These are phyloP conservation scores for Oreochromis niloticus DNA, from an alignment of 2,113 vertebrate species.

Conservation along the genomic window DNA sequence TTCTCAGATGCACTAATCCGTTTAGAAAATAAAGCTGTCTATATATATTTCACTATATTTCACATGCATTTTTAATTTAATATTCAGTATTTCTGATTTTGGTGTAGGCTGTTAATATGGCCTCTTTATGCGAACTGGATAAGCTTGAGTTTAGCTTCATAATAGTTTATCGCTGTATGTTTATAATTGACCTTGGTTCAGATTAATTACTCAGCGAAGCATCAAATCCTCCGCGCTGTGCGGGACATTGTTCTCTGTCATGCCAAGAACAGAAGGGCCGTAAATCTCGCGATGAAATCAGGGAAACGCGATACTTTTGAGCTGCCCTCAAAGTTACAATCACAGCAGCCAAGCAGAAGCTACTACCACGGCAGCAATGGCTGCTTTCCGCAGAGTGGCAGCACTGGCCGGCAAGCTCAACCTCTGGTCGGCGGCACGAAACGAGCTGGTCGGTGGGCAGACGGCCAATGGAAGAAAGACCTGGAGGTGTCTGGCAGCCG, in stretches of 20 bases:
- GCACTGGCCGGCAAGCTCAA: conserved; percentile 42
- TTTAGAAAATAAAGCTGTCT: neutral
- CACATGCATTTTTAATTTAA: neutral
- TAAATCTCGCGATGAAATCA: conserved; percentile 67
- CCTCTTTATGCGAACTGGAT: neutral
- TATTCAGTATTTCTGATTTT: neutral
- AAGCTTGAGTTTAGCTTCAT: neutral
- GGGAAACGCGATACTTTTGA: conserved; percentile 36
- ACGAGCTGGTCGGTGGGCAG: neutral
- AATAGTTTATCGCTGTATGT: neutral
- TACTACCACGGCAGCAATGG: conserved; percentile 60
- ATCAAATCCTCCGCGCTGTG: neutral
- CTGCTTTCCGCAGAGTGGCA: conserved; percentile 65
- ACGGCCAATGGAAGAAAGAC: neutral
- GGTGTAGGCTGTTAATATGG: neutral
- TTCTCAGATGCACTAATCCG: neutral
- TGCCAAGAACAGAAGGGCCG: neutral
- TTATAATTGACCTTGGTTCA: neutral
- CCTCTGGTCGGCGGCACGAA: conserved; percentile 17
- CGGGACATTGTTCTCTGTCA: neutral
- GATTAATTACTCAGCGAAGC: neutral
- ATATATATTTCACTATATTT: neutral
- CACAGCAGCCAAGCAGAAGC: conserved; percentile 23
- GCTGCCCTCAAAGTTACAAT: conserved; percentile 23
- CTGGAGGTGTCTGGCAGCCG: conserved; percentile 34